Conservation (phyloP, 2,797 vertebrate genomes). For the Macrochelys suwanniensis region DNA sequence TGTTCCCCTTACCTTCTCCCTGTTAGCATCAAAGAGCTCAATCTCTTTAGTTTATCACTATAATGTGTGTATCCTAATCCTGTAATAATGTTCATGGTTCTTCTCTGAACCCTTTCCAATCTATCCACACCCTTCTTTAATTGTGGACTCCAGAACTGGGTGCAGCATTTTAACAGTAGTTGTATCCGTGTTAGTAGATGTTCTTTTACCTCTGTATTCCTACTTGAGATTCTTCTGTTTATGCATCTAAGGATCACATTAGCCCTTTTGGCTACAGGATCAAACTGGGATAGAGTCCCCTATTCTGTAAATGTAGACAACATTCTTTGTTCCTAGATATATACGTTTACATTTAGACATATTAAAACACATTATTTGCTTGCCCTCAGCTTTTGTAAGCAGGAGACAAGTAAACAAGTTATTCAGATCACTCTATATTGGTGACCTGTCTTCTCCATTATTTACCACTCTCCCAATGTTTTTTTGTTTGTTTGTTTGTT, state of each 20-base stretch:
- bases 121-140: neutral
- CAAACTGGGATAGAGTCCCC: neutral
- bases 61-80: neutral
- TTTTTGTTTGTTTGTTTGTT: too few species aligned
- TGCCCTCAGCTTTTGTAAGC: too few species aligned
- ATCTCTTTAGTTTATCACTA: neutral
- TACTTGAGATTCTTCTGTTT: neutral
- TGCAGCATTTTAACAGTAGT: neutral
- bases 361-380: neutral
- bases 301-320: neutral
- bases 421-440: too few species aligned
- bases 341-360: neutral
- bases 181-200: neutral
- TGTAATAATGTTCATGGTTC: neutral
- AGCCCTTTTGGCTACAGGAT: neutral
- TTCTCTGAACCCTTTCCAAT: neutral
- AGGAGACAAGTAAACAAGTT: too few species aligned
- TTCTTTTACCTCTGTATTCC: neutral
- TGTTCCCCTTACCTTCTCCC: neutral
- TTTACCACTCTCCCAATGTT: too few species aligned
- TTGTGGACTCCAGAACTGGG: neutral
- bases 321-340: neutral
- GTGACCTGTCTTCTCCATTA: too few species aligned
- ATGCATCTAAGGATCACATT: neutral
- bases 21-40: neutral